Conservation (phyloP, 1,140 invertebrate species). For the Diabrotica virgifera region DNA sequence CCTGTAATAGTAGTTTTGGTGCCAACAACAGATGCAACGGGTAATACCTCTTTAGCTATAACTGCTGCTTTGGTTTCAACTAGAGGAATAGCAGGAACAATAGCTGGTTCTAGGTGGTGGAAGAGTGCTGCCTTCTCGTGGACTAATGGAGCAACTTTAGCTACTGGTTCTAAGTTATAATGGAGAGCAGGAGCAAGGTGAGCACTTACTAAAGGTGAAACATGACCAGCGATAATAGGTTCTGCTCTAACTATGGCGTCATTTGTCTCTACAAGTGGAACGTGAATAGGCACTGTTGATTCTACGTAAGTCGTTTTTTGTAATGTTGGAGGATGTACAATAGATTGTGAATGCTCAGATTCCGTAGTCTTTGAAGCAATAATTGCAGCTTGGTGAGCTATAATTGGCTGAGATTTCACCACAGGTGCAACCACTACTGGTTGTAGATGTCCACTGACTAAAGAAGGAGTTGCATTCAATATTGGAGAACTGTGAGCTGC, state of each 20-base stretch:
- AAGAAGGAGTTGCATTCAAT: not conserved
- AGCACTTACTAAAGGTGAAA: not conserved
- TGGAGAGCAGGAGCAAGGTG: not conserved
- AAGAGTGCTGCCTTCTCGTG: too few species aligned
- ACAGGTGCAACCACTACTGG: conserved; percentile 11
- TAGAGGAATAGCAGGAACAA: not conserved
- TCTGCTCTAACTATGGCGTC: conserved; percentile 4
- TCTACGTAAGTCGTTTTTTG: conserved; percentile 17
- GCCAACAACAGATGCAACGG: conserved; percentile 12
- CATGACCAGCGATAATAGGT: not conserved
- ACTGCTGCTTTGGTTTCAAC: not conserved
- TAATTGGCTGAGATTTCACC: not conserved
- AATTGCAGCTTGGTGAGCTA: too few species aligned
- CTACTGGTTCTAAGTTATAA: too few species aligned
- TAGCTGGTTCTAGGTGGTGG: too few species aligned
- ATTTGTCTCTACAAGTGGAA: too few species aligned
- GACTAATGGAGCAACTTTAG: too few species aligned
- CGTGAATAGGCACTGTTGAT: too few species aligned
- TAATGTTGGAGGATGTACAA: conserved; percentile 5
- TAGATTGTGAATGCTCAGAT: not conserved
- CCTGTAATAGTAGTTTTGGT: conserved; percentile 7
- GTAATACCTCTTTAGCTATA: not conserved
- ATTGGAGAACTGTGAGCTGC: conserved; percentile 21
- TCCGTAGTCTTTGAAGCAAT: too few species aligned
- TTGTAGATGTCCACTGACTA: not conserved